Percentiles rank a stretch among this genome's conserved stretches.
Evolutionary conservation across 1,140 invertebrate genomes (phyloP).

Genomic region (Zaprionus inermis): DNA sequence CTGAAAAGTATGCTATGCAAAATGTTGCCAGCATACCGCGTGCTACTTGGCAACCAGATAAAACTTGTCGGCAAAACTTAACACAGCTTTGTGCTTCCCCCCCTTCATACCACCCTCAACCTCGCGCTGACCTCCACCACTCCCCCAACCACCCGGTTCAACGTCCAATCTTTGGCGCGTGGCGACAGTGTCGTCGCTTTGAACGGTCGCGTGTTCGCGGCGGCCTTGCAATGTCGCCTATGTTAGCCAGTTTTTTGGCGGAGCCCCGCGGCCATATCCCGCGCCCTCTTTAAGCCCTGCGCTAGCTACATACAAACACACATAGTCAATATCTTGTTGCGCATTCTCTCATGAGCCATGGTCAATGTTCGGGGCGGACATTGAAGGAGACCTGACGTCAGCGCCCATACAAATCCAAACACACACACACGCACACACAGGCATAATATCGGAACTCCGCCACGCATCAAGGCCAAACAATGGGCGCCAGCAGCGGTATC

Average conservation of each 20-base stretch:
- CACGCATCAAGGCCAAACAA: constrained; percentile 70
- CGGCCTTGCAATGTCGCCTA: constrained; percentile 46
- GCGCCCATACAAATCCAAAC: constrained; percentile 16
- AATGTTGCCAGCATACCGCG: constrained; percentile 35
- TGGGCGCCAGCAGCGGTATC: constrained; percentile 56
- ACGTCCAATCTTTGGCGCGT: constrained; percentile 60
- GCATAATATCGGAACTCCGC: constrained; percentile 32
- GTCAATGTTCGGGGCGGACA: constrained; percentile 57
- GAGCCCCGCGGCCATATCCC: background rate
- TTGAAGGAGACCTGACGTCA: constrained; percentile 60
- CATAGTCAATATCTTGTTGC: constrained; percentile 67
- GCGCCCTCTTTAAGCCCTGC: background rate
- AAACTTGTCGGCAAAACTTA: constrained; percentile 66
- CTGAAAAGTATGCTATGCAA: constrained; percentile 58
- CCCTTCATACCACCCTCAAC: background rate
- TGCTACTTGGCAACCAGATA: constrained; percentile 39
- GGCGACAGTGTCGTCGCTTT: constrained; percentile 67
- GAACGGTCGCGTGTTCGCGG: constrained; percentile 60
- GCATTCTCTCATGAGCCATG: constrained; percentile 68
- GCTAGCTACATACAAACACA: background rate
- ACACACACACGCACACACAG: background rate
- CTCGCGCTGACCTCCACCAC: background rate
- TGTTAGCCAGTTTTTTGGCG: constrained; percentile 8
- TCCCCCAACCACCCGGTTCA: background rate
- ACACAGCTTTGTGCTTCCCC: constrained; percentile 28